Evolutionary conservation across 2,113 vertebrate genomes (phyloP).

Genomic region (Trogon surrucura): DNA sequence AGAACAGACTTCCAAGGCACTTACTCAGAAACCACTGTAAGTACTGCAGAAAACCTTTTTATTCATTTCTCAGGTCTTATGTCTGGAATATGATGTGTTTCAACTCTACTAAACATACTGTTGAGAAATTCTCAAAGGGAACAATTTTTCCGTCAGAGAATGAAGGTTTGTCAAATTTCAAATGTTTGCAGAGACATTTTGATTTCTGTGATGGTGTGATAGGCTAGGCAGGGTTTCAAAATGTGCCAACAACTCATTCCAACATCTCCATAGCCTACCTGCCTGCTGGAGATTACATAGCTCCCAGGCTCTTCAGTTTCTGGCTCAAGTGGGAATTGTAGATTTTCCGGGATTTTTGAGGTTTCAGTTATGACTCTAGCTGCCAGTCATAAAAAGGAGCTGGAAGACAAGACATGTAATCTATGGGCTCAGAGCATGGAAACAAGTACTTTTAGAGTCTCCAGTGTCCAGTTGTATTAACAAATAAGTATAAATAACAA

Average conservation of each 20-base stretch:
- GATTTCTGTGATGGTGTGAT: neutral
- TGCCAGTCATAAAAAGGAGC: neutral
- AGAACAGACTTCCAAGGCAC: neutral
- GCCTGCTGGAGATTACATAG: neutral
- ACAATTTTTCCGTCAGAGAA: conserved; percentile 1
- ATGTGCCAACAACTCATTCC: neutral
- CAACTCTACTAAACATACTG: neutral
- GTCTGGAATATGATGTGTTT: neutral
- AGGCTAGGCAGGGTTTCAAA: neutral
- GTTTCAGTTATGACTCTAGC: neutral
- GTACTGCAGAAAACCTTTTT: neutral
- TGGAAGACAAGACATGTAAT: neutral
- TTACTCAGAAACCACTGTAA: neutral
- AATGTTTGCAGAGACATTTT: neutral
- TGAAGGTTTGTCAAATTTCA: neutral
- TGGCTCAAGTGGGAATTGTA: neutral
- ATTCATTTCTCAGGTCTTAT: neutral
- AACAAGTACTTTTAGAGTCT: neutral
- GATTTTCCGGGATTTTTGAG: neutral
- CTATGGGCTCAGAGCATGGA: neutral
- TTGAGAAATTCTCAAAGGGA: conserved; percentile 1
- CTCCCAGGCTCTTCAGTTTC: neutral
- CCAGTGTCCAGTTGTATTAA: neutral
- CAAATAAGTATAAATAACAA: too few species aligned
- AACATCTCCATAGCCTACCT: neutral